Evolutionary conservation across 2,113 vertebrate species (phyloP).

Genomic region (Misgurnus mizolepis): DNA sequence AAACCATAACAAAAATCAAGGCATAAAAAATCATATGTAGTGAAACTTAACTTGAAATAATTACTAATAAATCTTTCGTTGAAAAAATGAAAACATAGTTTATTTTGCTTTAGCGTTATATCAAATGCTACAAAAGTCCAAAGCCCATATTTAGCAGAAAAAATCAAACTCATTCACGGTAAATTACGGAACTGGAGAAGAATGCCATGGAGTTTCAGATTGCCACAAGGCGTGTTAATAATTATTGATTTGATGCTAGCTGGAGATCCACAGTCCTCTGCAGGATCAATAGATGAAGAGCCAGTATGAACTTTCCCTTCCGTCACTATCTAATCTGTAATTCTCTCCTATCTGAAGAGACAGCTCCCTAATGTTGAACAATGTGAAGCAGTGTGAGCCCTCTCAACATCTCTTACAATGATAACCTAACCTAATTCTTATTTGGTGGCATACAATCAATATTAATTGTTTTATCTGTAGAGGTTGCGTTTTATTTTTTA

Average conservation of each 20-base stretch:
- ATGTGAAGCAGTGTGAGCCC: background rate
- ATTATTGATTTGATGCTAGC: constrained; percentile 8
- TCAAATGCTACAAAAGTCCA: too few species aligned
- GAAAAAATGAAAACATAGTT: too few species aligned
- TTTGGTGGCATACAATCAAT: background rate
- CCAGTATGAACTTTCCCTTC: constrained; percentile 7
- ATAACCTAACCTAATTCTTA: background rate
- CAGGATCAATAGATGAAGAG: constrained; percentile 28
- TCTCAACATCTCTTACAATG: background rate
- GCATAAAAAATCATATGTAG: too few species aligned
- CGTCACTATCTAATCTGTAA: constrained; percentile 30
- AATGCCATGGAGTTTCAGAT: background rate
- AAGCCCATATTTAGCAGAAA: background rate
- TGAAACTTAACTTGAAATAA: too few species aligned
- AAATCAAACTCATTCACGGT: background rate
- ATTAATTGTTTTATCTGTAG: background rate
- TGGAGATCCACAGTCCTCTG: background rate
- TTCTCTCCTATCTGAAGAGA: background rate
- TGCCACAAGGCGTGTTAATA: constrained; percentile 4
- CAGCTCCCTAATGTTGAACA: constrained; percentile 33
- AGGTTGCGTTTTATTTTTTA: background rate
- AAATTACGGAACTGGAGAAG: background rate
- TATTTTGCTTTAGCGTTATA: too few species aligned
- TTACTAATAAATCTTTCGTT: too few species aligned
- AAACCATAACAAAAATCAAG: too few species aligned